These are phyloP conservation scores for Adelosebastes latens DNA, from an alignment of 2,797 vertebrate genomes.

Conservation along the genomic window DNA sequence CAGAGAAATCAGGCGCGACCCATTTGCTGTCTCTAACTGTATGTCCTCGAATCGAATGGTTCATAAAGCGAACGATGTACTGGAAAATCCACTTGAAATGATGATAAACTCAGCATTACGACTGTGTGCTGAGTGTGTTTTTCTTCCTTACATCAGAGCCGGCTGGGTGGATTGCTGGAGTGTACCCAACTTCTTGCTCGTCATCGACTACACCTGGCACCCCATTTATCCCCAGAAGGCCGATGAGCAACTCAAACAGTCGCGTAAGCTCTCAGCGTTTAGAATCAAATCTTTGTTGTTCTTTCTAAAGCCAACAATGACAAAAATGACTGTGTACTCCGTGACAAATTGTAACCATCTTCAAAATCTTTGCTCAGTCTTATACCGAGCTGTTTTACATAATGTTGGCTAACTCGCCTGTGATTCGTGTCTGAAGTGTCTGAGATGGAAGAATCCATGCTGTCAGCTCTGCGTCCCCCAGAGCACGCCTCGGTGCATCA, in stretches of 20 bases:
- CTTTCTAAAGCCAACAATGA: neutral
- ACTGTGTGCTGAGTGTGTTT: neutral
- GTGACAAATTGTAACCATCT: neutral
- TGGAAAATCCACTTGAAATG: constrained; percentile 51
- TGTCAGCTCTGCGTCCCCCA: constrained; percentile 82
- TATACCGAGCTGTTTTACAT: neutral
- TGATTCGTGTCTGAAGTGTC: constrained; percentile 83
- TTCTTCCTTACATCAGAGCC: constrained; percentile 76
- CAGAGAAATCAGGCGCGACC: constrained; percentile 46
- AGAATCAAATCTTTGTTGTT: neutral
- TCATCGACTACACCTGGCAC: constrained; percentile 98
- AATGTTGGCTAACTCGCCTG: neutral
- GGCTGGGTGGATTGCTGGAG: constrained; percentile 99
- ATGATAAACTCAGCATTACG: constrained; percentile 38
- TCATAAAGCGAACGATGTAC: constrained; percentile 61
- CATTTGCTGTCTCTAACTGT: constrained; percentile 36
- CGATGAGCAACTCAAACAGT: constrained; percentile 95
- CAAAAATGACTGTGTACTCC: neutral
- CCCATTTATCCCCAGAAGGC: constrained; percentile 98
- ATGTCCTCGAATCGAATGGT: constrained; percentile 40
- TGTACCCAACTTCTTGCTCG: constrained; percentile 93
- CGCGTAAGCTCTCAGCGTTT: constrained; percentile 82
- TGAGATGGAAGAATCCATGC: constrained; percentile 96
- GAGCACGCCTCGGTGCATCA: constrained; percentile 78
- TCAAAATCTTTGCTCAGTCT: neutral